These are phyloP conservation scores for Palythoa heliodiscus DNA, from an alignment of 92 coral and sea anemone genomes.

Conservation along the genomic window DNA sequence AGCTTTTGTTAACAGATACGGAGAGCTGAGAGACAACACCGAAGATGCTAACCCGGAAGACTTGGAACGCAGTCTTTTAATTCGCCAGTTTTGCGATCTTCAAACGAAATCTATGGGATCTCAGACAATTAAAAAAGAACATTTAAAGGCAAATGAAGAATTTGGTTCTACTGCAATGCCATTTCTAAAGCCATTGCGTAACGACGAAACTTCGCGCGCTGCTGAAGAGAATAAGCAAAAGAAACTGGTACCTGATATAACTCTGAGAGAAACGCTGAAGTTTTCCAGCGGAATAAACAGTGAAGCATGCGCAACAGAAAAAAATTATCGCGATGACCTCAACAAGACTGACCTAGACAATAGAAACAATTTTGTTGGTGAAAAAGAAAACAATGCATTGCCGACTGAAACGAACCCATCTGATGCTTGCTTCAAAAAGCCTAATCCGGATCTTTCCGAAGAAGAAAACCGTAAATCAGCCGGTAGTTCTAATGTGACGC, in stretches of 20 bases:
- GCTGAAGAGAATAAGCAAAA: not conserved
- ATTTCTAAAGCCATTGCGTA: not conserved
- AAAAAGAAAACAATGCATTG: not conserved
- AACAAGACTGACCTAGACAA: too few species aligned
- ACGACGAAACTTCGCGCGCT: not conserved
- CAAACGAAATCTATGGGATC: not conserved
- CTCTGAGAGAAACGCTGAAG: not conserved
- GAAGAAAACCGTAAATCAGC: not conserved
- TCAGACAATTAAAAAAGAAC: not conserved
- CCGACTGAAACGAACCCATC: not conserved
- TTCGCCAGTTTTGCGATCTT: conserved; percentile 11
- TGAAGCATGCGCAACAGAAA: not conserved
- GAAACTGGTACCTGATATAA: not conserved
- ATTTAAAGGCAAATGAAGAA: not conserved
- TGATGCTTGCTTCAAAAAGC: not conserved
- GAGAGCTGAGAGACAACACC: not conserved
- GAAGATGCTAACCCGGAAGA: not conserved
- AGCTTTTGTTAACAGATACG: not conserved
- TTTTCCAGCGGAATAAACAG: not conserved
- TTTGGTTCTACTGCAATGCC: not conserved
- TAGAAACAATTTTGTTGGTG: not conserved
- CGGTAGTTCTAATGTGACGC: not conserved
- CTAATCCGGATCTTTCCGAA: not conserved
- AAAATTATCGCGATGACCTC: too few species aligned
- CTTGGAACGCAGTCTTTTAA: conserved; percentile 27